Conservation (phyloP, 2,888 invertebrate genomes). For the Cantharis lateralis region DNA sequence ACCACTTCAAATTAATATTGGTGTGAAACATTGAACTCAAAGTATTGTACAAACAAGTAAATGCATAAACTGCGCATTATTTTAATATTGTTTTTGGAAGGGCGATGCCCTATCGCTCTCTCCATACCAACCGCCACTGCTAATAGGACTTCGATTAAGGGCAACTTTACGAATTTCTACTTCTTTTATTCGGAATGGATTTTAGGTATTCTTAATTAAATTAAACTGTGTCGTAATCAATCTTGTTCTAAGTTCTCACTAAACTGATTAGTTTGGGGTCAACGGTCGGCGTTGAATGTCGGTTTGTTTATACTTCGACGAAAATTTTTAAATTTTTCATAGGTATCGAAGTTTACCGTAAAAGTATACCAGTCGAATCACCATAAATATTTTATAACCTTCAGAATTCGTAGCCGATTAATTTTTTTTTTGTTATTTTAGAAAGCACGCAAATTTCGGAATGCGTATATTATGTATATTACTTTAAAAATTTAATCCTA, state of each 20-base stretch:
- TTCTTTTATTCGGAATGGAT: neutral
- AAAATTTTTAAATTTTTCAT: neutral
- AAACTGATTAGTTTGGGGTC: neutral
- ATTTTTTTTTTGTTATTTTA: neutral
- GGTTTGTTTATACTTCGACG: neutral
- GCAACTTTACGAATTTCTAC: neutral
- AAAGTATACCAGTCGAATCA: neutral
- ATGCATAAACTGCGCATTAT: too few species aligned
- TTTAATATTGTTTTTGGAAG: too few species aligned
- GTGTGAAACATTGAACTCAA: too few species aligned
- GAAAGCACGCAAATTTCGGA: neutral
- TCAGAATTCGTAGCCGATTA: neutral
- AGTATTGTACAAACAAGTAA: too few species aligned
- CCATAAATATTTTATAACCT: neutral
- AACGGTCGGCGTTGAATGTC: neutral
- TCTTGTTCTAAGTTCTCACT: neutral
- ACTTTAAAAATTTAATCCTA: neutral
- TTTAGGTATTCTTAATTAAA: neutral
- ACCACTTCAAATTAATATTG: too few species aligned
- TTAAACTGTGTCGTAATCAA: neutral
- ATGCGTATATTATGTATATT: too few species aligned
- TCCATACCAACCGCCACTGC: too few species aligned
- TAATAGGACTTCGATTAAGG: neutral
- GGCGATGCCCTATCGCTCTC: too few species aligned
- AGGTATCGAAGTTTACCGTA: neutral